Evolutionary conservation across 2,797 vertebrate species (phyloP), one percentile per base, ranked within the genome.

Genomic region (Sebastes cheni): DNA sequence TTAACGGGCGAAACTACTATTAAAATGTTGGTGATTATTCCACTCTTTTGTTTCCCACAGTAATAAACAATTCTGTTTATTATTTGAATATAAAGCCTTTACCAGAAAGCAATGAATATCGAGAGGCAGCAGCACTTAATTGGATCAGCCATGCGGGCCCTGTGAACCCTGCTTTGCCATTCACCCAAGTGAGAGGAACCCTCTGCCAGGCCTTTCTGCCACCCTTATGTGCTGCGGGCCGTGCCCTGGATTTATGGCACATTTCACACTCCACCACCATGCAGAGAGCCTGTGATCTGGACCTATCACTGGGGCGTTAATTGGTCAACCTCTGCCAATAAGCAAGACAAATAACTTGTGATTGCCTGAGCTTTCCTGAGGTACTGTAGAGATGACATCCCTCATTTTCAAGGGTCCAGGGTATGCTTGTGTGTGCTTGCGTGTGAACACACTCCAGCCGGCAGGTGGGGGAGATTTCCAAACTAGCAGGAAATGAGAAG

Each of bases 231-330:
- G 88, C 89, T 86, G 82, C 68, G 84, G 91, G 89, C 83, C 85
- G 25, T 91, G 89, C 86, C 84, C 89, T 88, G 82, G 93, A 95
- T 95, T 95, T 95, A 95, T 95, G 90, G 85, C 80, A 90, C 88
- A 93, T 94, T 95, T 96, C 93, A 94, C 93, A 95, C 90, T 79
- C 85, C 86, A 88, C 87, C 90, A 91, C 86, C 60, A 87, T 64
- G 84, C 90, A 72, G 85, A 82, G 84, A 92, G 89, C 86, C 90
- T 88, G 90, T 88, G 90, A 93, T 94, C 89, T 90, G 91, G 87
- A 93, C 90, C 91, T 88, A 83, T 84, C 92, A 92, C 87, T 60
- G 75, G 86, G 85, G 88, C 79, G 91, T 92, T 95, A 95, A 96
- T 95, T 95, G 92, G 92, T 87, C 88, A 90, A 88, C 90, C 82